These are phyloP conservation scores for Chiloscyllium plagiosum DNA, from an alignment of 2,113 vertebrate species.

Conservation along the genomic window DNA sequence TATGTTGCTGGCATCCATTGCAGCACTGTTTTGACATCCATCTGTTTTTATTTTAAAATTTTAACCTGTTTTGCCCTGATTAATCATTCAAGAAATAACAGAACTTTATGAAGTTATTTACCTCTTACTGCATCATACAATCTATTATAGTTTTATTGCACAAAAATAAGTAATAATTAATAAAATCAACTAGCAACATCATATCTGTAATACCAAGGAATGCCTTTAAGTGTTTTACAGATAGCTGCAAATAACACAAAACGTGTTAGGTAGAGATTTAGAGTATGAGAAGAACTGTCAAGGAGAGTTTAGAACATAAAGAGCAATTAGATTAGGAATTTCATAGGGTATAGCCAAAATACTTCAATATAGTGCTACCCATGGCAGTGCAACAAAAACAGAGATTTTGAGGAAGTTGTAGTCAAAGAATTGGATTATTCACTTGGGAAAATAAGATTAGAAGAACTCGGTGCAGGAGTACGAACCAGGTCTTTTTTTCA, in stretches of 20 bases:
- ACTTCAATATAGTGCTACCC: background rate
- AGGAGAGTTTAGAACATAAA: background rate
- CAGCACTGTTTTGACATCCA: too few relatives aligned
- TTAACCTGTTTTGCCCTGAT: too few relatives aligned
- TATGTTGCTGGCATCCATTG: background rate
- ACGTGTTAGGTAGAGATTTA: background rate
- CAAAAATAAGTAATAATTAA: background rate
- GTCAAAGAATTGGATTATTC: background rate
- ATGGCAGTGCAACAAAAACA: background rate
- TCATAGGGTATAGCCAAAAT: background rate
- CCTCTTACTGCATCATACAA: background rate
- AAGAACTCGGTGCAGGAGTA: background rate
- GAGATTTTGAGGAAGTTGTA: background rate
- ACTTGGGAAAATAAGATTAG: background rate
- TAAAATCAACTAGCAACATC: background rate
- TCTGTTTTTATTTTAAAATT: background rate
- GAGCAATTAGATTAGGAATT: background rate
- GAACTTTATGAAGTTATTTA: background rate
- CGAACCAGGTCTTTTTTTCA: too few relatives aligned
- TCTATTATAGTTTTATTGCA: background rate
- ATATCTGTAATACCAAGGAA: background rate
- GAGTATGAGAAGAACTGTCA: background rate
- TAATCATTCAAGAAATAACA: background rate
- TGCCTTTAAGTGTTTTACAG: background rate
- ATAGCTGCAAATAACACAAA: background rate